These are phyloP conservation scores for Esox lucius DNA, from an alignment of 2,797 vertebrate species.

Conservation along the genomic window DNA sequence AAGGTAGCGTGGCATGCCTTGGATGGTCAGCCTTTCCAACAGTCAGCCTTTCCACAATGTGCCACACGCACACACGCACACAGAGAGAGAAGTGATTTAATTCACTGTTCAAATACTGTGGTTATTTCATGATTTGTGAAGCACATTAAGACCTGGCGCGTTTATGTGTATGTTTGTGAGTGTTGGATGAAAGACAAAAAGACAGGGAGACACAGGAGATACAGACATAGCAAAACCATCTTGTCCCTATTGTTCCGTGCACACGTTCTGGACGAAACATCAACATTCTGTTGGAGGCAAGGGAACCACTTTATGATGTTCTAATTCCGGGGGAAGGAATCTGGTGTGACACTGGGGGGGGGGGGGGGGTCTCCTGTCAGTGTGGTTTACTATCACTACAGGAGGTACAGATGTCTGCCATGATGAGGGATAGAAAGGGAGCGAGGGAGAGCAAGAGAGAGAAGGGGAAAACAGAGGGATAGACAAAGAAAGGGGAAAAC, in stretches of 20 bases:
- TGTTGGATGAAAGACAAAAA: neutral
- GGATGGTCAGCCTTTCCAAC: constrained; percentile 30
- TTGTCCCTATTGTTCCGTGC: neutral
- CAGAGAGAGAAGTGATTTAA: neutral
- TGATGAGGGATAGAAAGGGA: neutral
- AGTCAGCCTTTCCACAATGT: constrained; percentile 28
- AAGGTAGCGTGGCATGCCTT: constrained; percentile 14
- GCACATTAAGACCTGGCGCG: neutral
- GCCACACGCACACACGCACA: neutral
- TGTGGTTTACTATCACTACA: neutral
- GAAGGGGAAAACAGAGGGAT: neutral
- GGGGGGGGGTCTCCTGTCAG: neutral
- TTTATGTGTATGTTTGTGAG: constrained; percentile 4
- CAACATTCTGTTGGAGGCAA: neutral
- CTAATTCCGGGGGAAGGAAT: constrained; percentile 4
- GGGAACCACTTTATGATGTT: constrained; percentile 3
- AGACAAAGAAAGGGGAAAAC: neutral
- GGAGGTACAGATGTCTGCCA: neutral
- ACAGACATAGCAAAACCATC: neutral
- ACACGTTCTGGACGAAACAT: neutral
- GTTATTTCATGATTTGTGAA: neutral
- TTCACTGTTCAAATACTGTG: neutral
- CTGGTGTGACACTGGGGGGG: neutral
- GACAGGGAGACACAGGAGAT: neutral
- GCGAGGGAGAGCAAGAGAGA: neutral